Percentiles rank a stretch among this genome's conserved stretches.
Conservation (phyloP, 2,888 invertebrate species). For the Agrenia bidenticulata region DNA sequence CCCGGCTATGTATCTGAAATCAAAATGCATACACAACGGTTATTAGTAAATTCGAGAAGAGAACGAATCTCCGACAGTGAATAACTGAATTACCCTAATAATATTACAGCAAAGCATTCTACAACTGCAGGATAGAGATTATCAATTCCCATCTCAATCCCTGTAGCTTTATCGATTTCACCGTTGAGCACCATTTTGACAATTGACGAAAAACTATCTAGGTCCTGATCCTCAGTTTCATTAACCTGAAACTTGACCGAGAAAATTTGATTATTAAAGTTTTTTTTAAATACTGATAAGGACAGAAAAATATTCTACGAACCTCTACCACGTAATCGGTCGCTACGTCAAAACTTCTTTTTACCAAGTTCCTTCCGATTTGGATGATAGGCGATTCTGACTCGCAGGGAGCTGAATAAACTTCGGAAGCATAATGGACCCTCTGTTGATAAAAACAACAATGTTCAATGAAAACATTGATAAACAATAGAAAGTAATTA, state of each 20-base stretch:
- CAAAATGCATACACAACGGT: too few relatives aligned
- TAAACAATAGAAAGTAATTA: too few relatives aligned
- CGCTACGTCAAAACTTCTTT: slow-evolving; percentile 1
- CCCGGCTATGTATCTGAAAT: slow-evolving; percentile 76
- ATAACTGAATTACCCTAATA: slow-evolving; percentile 84
- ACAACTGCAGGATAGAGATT: slow-evolving; percentile 77
- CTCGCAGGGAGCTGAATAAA: slow-evolving; percentile 35
- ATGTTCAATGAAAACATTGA: too few relatives aligned
- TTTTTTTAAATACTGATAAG: too few relatives aligned
- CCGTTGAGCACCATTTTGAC: slow-evolving; percentile 13
- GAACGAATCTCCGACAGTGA: neutral
- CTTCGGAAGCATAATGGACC: slow-evolving; percentile 46
- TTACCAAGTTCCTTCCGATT: neutral
- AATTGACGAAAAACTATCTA: neutral
- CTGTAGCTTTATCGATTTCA: slow-evolving; percentile 18
- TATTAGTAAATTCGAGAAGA: neutral
- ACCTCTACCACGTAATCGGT: neutral
- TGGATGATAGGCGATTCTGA: slow-evolving; percentile 9
- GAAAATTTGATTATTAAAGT: neutral
- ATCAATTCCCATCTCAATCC: slow-evolving; percentile 37
- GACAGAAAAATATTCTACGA: neutral
- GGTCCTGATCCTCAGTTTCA: neutral
- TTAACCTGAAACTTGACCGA: neutral
- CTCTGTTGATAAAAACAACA: slow-evolving; percentile 29
- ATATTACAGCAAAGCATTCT: slow-evolving; percentile 87